Conservation (phyloP, 2,113 vertebrate species). For the Pyrgilauda ruficollis region DNA sequence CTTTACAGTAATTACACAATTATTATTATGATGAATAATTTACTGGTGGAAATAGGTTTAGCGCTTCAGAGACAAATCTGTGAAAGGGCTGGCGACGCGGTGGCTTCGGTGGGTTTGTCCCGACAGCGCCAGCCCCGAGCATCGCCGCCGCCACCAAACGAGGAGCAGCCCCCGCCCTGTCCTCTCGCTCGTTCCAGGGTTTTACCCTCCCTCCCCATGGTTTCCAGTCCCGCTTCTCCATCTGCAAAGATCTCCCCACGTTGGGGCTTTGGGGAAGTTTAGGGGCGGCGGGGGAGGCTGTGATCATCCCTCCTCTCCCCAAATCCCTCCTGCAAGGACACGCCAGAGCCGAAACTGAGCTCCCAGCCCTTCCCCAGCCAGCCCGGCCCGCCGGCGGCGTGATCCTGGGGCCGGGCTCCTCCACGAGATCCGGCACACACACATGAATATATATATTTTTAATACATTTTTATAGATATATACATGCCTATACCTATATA, state of each 20-base stretch:
- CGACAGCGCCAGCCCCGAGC: neutral
- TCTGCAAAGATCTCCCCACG: neutral
- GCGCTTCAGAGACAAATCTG: constrained; percentile 21
- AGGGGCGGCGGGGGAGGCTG: neutral
- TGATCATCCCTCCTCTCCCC: neutral
- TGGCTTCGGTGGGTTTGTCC: neutral
- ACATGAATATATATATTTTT: accelerated
- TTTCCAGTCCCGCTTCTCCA: neutral
- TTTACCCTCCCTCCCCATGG: neutral
- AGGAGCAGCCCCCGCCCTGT: neutral
- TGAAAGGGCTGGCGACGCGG: neutral
- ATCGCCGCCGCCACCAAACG: neutral
- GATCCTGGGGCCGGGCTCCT: neutral
- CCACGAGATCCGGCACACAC: neutral
- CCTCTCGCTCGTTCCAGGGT: neutral
- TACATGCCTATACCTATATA: accelerated
- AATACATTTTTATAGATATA: no score
- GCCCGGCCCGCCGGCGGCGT: neutral
- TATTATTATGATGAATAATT: constrained; percentile 94
- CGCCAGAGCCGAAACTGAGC: neutral
- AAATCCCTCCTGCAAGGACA: neutral
- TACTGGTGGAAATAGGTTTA: constrained; percentile 72
- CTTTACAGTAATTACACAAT: constrained; percentile 93
- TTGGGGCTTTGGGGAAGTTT: neutral
- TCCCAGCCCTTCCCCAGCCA: neutral